Base-by-base conservation (phyloP, 2,888 invertebrate genomes). In the Ornithoptera alexandrae region DNA sequence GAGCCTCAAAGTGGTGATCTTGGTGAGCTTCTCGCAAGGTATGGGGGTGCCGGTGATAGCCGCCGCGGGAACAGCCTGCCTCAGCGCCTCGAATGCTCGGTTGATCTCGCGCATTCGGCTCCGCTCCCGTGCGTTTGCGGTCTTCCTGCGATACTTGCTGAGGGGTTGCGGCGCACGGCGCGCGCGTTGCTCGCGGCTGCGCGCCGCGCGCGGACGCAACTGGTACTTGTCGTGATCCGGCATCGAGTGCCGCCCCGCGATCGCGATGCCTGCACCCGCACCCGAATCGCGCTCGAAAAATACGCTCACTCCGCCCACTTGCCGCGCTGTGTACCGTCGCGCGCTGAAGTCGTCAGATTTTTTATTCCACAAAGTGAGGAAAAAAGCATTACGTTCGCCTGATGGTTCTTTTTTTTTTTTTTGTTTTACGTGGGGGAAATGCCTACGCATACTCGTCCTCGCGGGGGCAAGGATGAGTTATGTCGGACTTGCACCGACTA, bases 71-170 rank as follows among this genome's bases (percentile, higher is more conserved):
- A 98, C 95, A 36, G 96, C 96, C 20, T 94, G 93, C 36, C 97
- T 93, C 12, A 98, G 92, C 1, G 95, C 94, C 82, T 97, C 97
- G 86, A 98, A 98, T 1, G 97, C 98, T 72, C 95, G 94, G 89
- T 98, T 98, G 77, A 98, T 97, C 84, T 97, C 97, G 64, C 96
- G 93, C 97, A 98, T 98, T 69, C 98, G 94, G 75, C 95, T 96
- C 50, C 98, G 88, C 81, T 98, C 98, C 46, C 98, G 89, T 0
- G 97, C 97, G 89, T 98, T 98, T 18, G 98, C 98, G 0, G 97
- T 97, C 93, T 97, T 97, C 77, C 98, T 93, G 39, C 97, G 93
- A 89, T 98, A 98, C 87, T 97, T 98, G 92, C 97, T 97, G 76
- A 98, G 93, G 18, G 96, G 96, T 69, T 95, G 95, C 39, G 95